Evolutionary conservation across 1,140 invertebrate species (phyloP), one percentile per base, ranked within the genome.

Genomic region (Drosophila navojoa): DNA sequence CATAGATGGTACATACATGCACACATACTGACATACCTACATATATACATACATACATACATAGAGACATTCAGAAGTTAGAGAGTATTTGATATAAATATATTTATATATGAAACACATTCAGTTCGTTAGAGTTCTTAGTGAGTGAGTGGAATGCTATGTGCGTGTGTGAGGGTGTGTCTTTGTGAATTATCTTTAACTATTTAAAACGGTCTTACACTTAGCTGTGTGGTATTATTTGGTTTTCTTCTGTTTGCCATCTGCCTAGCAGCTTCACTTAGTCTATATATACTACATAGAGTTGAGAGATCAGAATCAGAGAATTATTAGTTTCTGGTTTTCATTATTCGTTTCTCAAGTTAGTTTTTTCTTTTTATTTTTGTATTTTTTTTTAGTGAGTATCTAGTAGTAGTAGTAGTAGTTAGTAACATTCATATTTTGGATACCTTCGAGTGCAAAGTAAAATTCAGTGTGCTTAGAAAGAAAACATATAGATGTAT

Each of bases 21-120:
- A 58, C 44, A 52, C 35, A 61, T 13, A 25, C 25, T 68, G 49
- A 58, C 62, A 66, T 71, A 60, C 61, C 57, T 59, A 54, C 42
- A 66, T 71, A 60, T n/a, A 73, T 54, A 58, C 62, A 66, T 71
- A 60, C 61, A 61, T 59, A 54, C 42, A 66, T 71, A 60, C 61
- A 61, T 59, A 54, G 35, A 60, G 32, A 74, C 71, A 53, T 45
- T 54, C 64, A 68, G 25, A 49, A 61, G 55, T 60, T 42, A 61
- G 64, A 61, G 64, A 42, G 44, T 71, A 40, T 52, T 40, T 44
- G 53, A 69, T 61, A 44, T 35, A 44, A 66, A 59, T 70, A 81
- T 81, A 78, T 70, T 76, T 81, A 78, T 81, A 87, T 67, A 76
- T 87, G 82, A 87, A 87, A 87, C 82, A 87, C 84, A 87, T 87